Evolutionary conservation across 2,888 invertebrate species (phyloP), one percentile per base, ranked within the genome.

Genomic region (Melitaea athalia): DNA sequence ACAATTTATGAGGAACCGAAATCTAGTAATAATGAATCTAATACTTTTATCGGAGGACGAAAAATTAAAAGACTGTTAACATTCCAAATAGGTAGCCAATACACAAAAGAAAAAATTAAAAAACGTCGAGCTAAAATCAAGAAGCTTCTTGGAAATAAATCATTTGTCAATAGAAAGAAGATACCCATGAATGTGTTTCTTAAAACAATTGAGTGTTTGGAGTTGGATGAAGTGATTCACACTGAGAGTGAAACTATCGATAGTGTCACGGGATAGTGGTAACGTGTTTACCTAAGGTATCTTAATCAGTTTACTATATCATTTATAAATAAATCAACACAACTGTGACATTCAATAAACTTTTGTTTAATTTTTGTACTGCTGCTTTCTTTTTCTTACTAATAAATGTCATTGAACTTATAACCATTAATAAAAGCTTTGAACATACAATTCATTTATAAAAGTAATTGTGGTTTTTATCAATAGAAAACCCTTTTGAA

Each of bases 1-100:
- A 95, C 95, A 3, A 95, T 95, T 78, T 94, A 93, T 78, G 95
- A 95, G 84, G 95, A 95, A 74, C 92, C 93, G n/a, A 93, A 92
- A 76, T 85, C 88, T 71, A 87, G 84, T 59, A 86, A 77, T 70
- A 85, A 81, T 73, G 90, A 91, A 61, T 81, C 88, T 43, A 83
- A 87, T 60, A 82, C 85, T n/a, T 81, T 86, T 6, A 93, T 94
- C 76, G 92, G 94, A 55, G 90, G 88, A 1, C 90, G 92, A 64
- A 94, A 94, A 82, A 88, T 94, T 2, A 94, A 93, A 82, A 91
- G 94, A 85, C 86, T 93, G 77, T 86, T 94, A 69, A 92, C 93
- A 81, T 94, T 94, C 81, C 90, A 91, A 77, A 72, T 87, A 74
- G 87, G 91, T 75, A 89, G 87, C 70, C 89, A 92, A 53, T 91